Percentiles rank a stretch among this genome's conserved stretches.
phyloP scores from a whole-genome alignment of 2,888 invertebrate species.

The Micoletzkya japonica region DNA sequence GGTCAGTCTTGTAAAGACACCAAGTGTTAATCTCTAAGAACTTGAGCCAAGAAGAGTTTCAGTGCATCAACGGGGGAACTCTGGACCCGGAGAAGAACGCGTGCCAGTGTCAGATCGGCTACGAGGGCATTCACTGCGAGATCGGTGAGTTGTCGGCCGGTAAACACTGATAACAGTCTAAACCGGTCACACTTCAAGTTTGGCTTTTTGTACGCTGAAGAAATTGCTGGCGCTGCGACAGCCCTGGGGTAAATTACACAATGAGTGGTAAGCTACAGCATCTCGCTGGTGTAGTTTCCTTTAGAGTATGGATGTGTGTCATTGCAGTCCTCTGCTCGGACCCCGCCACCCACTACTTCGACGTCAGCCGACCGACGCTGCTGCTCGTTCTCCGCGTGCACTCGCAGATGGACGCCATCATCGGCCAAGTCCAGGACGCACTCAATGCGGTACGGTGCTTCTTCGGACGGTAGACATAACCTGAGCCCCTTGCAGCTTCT shows the following conservation, averaged over 20 bases:
- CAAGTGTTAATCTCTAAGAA: not conserved
- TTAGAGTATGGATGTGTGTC: not conserved
- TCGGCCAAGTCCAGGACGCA: not conserved
- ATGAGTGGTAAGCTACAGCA: not conserved
- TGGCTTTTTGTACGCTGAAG: not conserved
- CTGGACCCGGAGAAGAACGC: slow-evolving; percentile 8
- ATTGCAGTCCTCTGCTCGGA: slow-evolving; percentile 5
- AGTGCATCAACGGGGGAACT: slow-evolving; percentile 25
- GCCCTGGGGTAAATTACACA: not conserved
- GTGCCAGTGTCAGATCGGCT: slow-evolving; percentile 12
- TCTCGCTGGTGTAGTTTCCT: not conserved
- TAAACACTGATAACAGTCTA: too few species aligned
- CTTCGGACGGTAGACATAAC: too few species aligned
- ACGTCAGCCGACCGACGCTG: slow-evolving; percentile 11
- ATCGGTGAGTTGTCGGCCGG: not conserved
- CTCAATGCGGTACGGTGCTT: not conserved
- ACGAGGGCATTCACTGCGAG: slow-evolving; percentile 16
- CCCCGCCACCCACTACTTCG: slow-evolving; percentile 1
- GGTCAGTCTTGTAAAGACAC: not conserved
- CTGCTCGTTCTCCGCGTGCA: slow-evolving; percentile 9
- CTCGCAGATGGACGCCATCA: slow-evolving; percentile 1
- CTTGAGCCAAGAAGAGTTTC: not conserved
- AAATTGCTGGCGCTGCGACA: not conserved
- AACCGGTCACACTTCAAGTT: not conserved
- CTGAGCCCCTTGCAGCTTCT: not conserved